phyloP scores from a whole-genome alignment of 2,113 vertebrate species.

The Macquaria australasica region DNA sequence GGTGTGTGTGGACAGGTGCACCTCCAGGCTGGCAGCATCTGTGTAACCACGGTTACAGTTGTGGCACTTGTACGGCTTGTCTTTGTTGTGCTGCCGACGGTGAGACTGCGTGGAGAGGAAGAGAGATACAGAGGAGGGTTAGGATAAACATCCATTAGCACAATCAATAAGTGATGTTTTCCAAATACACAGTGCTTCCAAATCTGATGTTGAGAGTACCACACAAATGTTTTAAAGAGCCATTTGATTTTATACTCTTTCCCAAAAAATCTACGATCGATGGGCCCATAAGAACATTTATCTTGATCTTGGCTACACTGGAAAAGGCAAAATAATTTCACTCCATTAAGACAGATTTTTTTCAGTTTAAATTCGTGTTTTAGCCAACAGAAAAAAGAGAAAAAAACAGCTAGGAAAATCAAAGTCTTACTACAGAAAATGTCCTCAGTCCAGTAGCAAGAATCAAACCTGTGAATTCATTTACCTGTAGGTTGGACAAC shows the following conservation, averaged over 20 bases:
- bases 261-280: neutral
- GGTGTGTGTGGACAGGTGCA: slow-evolving; percentile 96
- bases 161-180: neutral
- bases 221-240: neutral
- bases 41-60: slow-evolving; percentile 98
- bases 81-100: slow-evolving; percentile 99
- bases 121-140: neutral
- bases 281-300: neutral
- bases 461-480: neutral
- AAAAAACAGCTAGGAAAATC: neutral
- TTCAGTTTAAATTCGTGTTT: neutral
- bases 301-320: neutral
- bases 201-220: neutral
- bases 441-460: neutral
- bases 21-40: slow-evolving; percentile 94
- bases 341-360: neutral
- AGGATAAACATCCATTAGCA: neutral
- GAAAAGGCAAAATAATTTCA: neutral
- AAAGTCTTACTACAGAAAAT: neutral
- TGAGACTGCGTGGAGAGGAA: slow-evolving; percentile 88
- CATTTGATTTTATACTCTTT: neutral
- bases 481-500: slow-evolving; percentile 96
- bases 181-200: neutral
- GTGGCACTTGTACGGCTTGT: slow-evolving; percentile 99
- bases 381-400: neutral